Base-by-base conservation (phyloP, 2,888 invertebrate genomes). In the Ectropis crepuscularia region DNA sequence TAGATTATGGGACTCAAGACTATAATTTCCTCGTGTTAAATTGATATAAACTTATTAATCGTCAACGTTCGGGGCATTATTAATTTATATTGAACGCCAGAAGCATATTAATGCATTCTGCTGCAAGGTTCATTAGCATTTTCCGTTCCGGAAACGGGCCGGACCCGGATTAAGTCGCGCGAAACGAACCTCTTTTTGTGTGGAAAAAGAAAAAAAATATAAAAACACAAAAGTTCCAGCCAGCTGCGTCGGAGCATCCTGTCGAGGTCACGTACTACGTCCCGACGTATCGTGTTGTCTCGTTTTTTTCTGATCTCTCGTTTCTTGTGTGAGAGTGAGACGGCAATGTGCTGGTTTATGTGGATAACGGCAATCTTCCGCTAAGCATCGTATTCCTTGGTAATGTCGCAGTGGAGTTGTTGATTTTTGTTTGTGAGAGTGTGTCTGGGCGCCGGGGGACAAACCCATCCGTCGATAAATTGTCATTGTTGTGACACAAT, bases 231-330 rank as follows among this genome's bases (percentile, higher is more conserved):
- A 88, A 83, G 87, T 88, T 86, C 88, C 89, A 89, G 82, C 89
- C 92, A 92, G 91, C 91, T 92, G 92, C 92, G 90, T 86, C 77
- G 78, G 88, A 79, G 90, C 90, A 91, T 92, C 91, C 92, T 91
- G 91, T 89, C 87, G 81, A 86, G 88, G 86, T 89, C 86, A 88
- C 85, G 82, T 89, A 87, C 85, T 85, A 80, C 84, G 79, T 82
- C 83, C 85, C 74, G 75, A 77, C 73, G 72, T 86, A 79, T 66
- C 59, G 71, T 45, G 47, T 80, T 77, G 76, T 91, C 90, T 83
- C 81, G 16, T 28, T 28, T 84, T 80, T 72, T 80, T 68, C 61
- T 72, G 78, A 62, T 63, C 67, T 59, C 53, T 39, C 54, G 36
- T 65, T 60, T 48, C 59, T 28, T 50, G 53, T 45, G 80, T 71